Base-by-base conservation (phyloP, 53 echinoderm and acorn worm genomes). In the Astropecten irregularis region DNA sequence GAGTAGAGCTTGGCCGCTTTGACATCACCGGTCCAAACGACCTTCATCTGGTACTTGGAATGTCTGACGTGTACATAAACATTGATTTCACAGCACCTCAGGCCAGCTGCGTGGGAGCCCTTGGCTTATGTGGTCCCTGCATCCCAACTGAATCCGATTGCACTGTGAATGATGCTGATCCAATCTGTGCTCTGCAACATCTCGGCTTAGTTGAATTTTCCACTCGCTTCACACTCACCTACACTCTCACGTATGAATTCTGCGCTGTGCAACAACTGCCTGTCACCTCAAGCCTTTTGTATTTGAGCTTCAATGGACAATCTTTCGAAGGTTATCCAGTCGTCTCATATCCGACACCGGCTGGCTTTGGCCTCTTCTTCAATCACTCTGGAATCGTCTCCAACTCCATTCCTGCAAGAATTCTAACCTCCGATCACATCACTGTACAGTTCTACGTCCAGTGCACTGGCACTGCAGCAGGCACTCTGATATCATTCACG, bases 111-210 rank as follows among this genome's bases (percentile, higher is more conserved):
- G 26, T 59, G 6, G 56, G 71, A 3, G 84, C 82, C 19, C 44
- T 66, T 20, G 95, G 95, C 11, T 64, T 95, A 19, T 92, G 95
- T 74, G 95, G 95, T 57, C 95, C 95, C 38, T 90, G 92, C 64
- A 34, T 81, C 16, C 29, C 81, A 34, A 85, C 42, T 49, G 85
- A 89, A 32, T 29, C 59, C 20, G 32, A 52, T 9, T 92, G 92
- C 64, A 63, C 71, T n/a, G 82, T 26, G 10, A 76, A 70, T 65
- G 74, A 71, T 84, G 66, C 73, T 11, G 88, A 88, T 40, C 76
- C 89, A 25, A 55, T 92, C n/a, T 95, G 95, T 53, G 71, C 76
- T 32, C 33, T 95, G 51, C 68, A 68, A 40, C 30, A 84, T 82
- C 72, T 84, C 58, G 95, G 95, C 31, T 73, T 92, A 23, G 85